phyloP scores from a whole-genome alignment of 2,888 invertebrate species.

The Lottia gigantea region DNA sequence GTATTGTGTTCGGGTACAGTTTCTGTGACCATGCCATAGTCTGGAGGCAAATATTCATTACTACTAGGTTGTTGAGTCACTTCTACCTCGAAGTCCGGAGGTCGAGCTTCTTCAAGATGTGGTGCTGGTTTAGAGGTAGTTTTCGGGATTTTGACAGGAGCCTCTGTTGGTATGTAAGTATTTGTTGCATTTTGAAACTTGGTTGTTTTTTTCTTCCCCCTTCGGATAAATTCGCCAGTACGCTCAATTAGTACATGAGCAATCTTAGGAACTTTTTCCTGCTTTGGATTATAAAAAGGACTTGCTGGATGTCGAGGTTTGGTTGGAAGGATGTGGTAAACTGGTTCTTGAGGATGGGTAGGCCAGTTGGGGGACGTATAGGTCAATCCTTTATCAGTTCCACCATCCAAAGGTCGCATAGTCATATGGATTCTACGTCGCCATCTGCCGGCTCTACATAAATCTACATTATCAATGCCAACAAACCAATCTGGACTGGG shows the following conservation, averaged over 20 bases:
- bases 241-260: constrained; percentile 78
- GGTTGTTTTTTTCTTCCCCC: constrained; percentile 25
- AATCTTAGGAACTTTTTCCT: constrained; percentile 86
- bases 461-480: constrained; percentile 89
- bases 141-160: no score
- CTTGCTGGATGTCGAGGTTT: constrained; percentile 93
- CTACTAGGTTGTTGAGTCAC: no score
- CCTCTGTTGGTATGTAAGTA: neutral
- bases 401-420: constrained; percentile 92
- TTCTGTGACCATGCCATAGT: no score
- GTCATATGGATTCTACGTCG: constrained; percentile 89
- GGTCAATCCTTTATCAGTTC: constrained; percentile 94
- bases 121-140: no score
- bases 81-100: no score
- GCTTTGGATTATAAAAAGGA: constrained; percentile 92
- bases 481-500: constrained; percentile 96
- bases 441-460: constrained; percentile 93
- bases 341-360: constrained; percentile 87
- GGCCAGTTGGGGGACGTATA: constrained; percentile 98
- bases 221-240: constrained; percentile 50
- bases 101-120: no score
- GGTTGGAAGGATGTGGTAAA: constrained; percentile 87
- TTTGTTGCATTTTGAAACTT: neutral
- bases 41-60: no score
- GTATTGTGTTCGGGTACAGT: no score